phyloP scores from a whole-genome alignment of 1,140 invertebrate species.

The Sinella curviseta region DNA sequence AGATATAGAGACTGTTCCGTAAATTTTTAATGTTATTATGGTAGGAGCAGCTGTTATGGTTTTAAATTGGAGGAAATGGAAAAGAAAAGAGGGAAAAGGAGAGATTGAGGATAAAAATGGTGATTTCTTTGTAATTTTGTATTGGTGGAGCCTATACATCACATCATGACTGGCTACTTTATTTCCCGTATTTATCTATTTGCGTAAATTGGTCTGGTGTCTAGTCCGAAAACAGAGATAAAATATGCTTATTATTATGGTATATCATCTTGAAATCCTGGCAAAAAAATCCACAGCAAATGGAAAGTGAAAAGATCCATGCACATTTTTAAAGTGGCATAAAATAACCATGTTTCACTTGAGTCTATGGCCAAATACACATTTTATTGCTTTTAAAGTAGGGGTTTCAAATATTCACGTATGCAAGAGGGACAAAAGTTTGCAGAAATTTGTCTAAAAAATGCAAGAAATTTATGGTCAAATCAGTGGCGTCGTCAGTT shows the following conservation, averaged over 20 bases:
- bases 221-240: slow-evolving; percentile 8
- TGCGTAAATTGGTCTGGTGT: slow-evolving; percentile 19
- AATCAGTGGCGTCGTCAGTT: no score
- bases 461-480: no score
- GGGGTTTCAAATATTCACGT: no score
- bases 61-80: not conserved
- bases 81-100: not conserved
- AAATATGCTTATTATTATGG: not conserved
- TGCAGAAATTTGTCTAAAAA: no score
- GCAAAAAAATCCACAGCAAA: not conserved
- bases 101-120: not conserved
- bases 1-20: not conserved
- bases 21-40: not conserved
- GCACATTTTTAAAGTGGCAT: not conserved
- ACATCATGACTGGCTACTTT: not conserved
- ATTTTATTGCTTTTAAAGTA: no score
- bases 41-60: slow-evolving; percentile 10
- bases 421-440: no score
- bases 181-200: slow-evolving; percentile 17
- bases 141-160: not conserved
- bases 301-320: not conserved
- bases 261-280: not conserved
- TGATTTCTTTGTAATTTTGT: slow-evolving; percentile 1
- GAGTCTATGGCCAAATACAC: no score
- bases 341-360: not conserved